Evolutionary conservation across 2,113 vertebrate genomes (phyloP), one percentile per base, ranked within the genome.

Genomic region (Nicator chloris): DNA sequence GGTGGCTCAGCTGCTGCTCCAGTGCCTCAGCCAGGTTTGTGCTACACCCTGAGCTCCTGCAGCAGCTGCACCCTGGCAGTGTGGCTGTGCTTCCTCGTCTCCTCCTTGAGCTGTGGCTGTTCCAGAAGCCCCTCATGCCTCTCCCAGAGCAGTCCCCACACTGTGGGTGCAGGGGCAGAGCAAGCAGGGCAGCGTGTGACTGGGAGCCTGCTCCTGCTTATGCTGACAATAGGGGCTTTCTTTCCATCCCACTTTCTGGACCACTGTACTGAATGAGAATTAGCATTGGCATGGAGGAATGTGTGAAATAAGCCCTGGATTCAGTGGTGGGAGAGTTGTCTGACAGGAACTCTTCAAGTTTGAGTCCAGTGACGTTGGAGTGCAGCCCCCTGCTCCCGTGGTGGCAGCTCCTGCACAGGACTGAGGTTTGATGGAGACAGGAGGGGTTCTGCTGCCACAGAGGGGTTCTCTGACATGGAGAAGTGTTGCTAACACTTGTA

Each of bases 221-320:
- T 0, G 2, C 39, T 60, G 75, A 95, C 94, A 96, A 91, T 79
- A 31, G 88, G 49, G 57, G 37, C 94, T 96, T 96, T 96, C 91
- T 93, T 93, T 79, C 73, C 65, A 72, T 70, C 86, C 75, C 0
- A 3, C 92, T 85, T 59, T 50, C 81, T 80, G 81, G 49, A 57
- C 44, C 70, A 13, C 60, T 70, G 80, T 42, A 21, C 76, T 50
- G 92, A 90, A 89, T 90, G 76, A 82, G 89, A 87, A 96, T 84
- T 81, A 91, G 93, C 65, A 56, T 42, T 77, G 71, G 92, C 33
- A 0, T 6, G n/a, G 93, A 88, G 90, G 75, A 92, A 93, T 80
- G 88, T 82, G 88, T 75, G 63, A 63, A 85, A 57, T 61, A 66
- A 86, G 60, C 42, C 54, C 82, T 54, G 42, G 77, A n/a, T 86